A percentile compares a stretch with the other conserved stretches of the same genome.
These are phyloP conservation scores for Brachyalestes nurse DNA, from an alignment of 2,797 vertebrate species.

Conservation along the genomic window DNA sequence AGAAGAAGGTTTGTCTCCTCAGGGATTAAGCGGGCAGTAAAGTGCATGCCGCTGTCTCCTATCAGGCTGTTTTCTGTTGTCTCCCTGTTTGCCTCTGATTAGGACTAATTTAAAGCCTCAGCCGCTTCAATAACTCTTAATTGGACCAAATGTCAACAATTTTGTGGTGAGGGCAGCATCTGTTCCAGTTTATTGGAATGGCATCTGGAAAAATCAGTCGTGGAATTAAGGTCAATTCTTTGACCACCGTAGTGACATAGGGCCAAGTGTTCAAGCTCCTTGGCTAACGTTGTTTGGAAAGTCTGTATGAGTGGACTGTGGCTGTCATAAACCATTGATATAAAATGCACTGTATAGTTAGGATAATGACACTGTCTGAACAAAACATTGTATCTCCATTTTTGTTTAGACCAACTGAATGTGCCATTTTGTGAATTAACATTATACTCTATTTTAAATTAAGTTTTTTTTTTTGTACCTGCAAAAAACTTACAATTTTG, in stretches of 20 bases:
- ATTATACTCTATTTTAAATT: too few relatives aligned
- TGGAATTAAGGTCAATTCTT: slow-evolving; percentile 39
- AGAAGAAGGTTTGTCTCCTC: neutral
- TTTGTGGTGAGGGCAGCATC: slow-evolving; percentile 46
- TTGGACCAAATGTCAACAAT: slow-evolving; percentile 50
- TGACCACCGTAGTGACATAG: neutral
- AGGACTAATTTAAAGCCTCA: slow-evolving; percentile 41
- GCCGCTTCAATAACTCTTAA: slow-evolving; percentile 50
- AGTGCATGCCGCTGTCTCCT: slow-evolving; percentile 7
- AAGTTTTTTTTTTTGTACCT: too few relatives aligned
- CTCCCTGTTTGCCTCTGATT: slow-evolving; percentile 27
- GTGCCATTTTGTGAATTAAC: too few relatives aligned
- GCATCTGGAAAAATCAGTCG: slow-evolving; percentile 34
- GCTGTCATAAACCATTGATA: too few relatives aligned
- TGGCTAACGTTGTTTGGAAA: too few relatives aligned
- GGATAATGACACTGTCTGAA: too few relatives aligned
- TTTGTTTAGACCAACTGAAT: too few relatives aligned
- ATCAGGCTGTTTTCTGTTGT: slow-evolving; percentile 18
- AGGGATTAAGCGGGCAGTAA: slow-evolving; percentile 2
- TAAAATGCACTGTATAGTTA: too few relatives aligned
- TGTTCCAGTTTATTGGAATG: slow-evolving; percentile 46
- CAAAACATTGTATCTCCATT: too few relatives aligned
- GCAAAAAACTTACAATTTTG: too few relatives aligned
- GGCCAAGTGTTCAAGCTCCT: too few relatives aligned
- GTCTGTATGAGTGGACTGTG: too few relatives aligned